phyloP scores from a whole-genome alignment of 2,797 vertebrate genomes.

The Centropyge bicolor region DNA sequence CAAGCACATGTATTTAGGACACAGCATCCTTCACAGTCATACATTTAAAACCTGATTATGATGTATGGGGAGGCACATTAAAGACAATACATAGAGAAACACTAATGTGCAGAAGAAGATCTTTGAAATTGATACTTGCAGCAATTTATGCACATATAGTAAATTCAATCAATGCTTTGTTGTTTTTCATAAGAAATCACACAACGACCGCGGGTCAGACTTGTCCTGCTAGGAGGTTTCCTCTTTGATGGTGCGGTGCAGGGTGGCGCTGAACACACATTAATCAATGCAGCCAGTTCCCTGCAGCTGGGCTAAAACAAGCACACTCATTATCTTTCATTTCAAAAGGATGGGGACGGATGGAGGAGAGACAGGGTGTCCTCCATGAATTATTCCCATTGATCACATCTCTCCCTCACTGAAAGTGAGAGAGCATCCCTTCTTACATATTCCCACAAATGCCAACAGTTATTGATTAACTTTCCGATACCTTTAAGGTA shows the following conservation, averaged over 20 bases:
- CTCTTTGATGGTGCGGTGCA: constrained; percentile 64
- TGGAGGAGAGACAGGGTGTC: constrained; percentile 60
- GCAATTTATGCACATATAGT: background rate
- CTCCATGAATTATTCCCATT: constrained; percentile 83
- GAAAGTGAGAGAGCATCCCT: constrained; percentile 11
- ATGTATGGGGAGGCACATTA: constrained; percentile 10
- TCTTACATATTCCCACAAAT: constrained; percentile 30
- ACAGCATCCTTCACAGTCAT: constrained; percentile 46
- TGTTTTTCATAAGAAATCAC: constrained; percentile 1
- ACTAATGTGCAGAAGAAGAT: background rate
- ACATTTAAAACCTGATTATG: constrained; percentile 41
- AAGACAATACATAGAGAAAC: background rate
- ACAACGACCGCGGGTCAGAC: background rate
- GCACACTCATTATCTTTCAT: constrained; percentile 81
- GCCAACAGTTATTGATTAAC: constrained; percentile 28
- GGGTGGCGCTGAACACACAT: constrained; percentile 72
- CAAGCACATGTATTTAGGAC: constrained; percentile 69
- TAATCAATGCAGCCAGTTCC: constrained; percentile 73
- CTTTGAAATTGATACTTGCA: background rate
- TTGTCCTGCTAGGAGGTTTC: constrained; percentile 34
- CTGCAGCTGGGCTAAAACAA: constrained; percentile 84
- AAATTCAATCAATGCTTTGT: background rate
- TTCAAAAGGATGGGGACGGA: constrained; percentile 77
- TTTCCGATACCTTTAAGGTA: constrained; percentile 8
- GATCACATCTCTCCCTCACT: constrained; percentile 64